phyloP scores from a whole-genome alignment of 1,140 invertebrate genomes.

The Drosophila sucinea region DNA sequence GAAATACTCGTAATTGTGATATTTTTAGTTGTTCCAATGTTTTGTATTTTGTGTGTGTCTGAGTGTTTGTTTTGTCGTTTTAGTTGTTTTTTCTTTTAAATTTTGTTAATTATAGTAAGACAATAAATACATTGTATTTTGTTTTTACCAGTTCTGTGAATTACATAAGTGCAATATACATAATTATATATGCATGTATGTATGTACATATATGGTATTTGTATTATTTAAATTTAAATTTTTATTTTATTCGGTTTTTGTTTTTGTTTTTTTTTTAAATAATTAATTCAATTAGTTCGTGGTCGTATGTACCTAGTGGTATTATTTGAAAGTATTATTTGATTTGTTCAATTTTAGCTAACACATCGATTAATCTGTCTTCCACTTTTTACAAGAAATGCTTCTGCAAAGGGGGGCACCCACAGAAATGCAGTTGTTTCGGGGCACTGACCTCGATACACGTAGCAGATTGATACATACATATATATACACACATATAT shows the following conservation, averaged over 20 bases:
- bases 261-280: constrained; percentile 30
- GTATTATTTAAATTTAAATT: constrained; percentile 30
- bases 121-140: constrained; percentile 54
- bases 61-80: constrained; percentile 23
- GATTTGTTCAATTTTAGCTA: constrained; percentile 71
- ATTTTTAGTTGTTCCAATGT: background rate
- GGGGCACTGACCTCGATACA: constrained; percentile 1
- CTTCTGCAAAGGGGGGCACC: constrained; percentile 35
- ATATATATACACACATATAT: background rate
- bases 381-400: constrained; percentile 73
- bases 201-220: constrained; percentile 37
- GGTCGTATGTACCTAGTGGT: constrained; percentile 43
- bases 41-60: constrained; percentile 14
- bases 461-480: background rate
- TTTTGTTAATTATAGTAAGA: constrained; percentile 78
- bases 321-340: constrained; percentile 74
- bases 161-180: constrained; percentile 59
- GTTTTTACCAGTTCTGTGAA: constrained; percentile 75
- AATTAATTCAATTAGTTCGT: constrained; percentile 54
- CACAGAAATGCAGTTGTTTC: constrained; percentile 2
- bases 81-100: constrained; percentile 61
- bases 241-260: constrained; percentile 34
- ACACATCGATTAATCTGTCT: constrained; percentile 65
- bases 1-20: constrained; percentile 31
- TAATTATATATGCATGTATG: constrained; percentile 46